phyloP scores from a whole-genome alignment of 2,888 invertebrate genomes.

The Papilio gigon region DNA sequence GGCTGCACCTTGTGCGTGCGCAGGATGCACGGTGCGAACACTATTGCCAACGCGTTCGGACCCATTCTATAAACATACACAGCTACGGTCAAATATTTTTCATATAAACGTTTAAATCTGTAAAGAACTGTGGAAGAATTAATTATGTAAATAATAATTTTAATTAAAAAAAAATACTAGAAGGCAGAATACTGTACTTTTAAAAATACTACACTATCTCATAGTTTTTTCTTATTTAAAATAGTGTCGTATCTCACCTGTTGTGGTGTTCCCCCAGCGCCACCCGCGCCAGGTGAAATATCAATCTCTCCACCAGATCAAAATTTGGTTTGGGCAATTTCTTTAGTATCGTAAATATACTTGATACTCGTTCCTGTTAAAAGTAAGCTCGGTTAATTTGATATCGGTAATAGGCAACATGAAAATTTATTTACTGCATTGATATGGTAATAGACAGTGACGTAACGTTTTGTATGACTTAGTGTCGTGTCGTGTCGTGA shows the following conservation, averaged over 20 bases:
- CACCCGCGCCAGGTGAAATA: constrained; percentile 95
- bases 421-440: no score
- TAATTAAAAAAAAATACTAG: no score
- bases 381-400: background rate
- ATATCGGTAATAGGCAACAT: no score
- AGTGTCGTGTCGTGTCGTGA: background rate
- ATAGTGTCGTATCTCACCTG: constrained; percentile 58
- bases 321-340: constrained; percentile 95
- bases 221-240: background rate
- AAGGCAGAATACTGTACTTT: no score
- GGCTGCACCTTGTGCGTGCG: constrained; percentile 93
- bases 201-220: no score
- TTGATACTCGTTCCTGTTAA: constrained; percentile 88
- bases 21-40: constrained; percentile 97
- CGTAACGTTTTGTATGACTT: no score
- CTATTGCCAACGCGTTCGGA: constrained; percentile 94
- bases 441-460: no score
- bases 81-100: background rate
- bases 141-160: background rate
- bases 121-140: background rate
- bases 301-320: constrained; percentile 94
- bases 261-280: constrained; percentile 93
- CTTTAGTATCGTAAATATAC: constrained; percentile 92
- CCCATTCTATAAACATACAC: constrained; percentile 86
- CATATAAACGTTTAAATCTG: background rate